These are phyloP conservation scores for Coregonus suidteri DNA, from an alignment of 2,797 vertebrate genomes.

Conservation along the genomic window DNA sequence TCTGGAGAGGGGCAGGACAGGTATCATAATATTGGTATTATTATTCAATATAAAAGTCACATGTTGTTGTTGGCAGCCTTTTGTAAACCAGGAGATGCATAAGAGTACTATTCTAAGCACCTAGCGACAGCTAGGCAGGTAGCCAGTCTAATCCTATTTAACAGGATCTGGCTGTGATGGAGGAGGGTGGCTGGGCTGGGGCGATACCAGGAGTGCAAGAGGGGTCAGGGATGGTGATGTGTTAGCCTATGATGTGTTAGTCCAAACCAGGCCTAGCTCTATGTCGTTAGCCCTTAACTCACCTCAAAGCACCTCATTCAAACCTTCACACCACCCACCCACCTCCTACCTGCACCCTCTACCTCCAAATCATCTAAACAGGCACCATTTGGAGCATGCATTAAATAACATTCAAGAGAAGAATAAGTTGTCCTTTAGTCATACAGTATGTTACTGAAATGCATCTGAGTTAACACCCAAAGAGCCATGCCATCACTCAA, in stretches of 20 bases:
- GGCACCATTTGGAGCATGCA: not conserved
- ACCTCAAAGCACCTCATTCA: not conserved
- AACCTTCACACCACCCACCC: not conserved
- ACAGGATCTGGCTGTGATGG: conserved; percentile 50
- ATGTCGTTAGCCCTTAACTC: not conserved
- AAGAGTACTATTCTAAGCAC: conserved; percentile 63
- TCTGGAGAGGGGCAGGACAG: conserved; percentile 11
- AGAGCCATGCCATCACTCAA: not conserved
- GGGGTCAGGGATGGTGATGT: conserved; percentile 42
- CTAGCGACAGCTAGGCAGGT: conserved; percentile 70
- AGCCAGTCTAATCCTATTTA: conserved; percentile 75
- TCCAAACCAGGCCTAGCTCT: too few species aligned
- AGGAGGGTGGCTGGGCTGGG: not conserved
- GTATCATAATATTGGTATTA: conserved; percentile 24
- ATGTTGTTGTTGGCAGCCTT: conserved; percentile 65
- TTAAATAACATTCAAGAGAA: not conserved
- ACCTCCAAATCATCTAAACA: not conserved
- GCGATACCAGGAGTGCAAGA: not conserved
- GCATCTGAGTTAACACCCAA: not conserved
- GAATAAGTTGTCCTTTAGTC: not conserved
- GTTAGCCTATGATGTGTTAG: too few species aligned
- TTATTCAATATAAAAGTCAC: not conserved
- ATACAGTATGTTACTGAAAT: too few species aligned
- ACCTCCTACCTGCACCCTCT: not conserved
- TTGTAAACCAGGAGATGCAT: conserved; percentile 63